Evolutionary conservation across 2,888 invertebrate genomes (phyloP).

Genomic region (Scaptomyza cyrtandrae): DNA sequence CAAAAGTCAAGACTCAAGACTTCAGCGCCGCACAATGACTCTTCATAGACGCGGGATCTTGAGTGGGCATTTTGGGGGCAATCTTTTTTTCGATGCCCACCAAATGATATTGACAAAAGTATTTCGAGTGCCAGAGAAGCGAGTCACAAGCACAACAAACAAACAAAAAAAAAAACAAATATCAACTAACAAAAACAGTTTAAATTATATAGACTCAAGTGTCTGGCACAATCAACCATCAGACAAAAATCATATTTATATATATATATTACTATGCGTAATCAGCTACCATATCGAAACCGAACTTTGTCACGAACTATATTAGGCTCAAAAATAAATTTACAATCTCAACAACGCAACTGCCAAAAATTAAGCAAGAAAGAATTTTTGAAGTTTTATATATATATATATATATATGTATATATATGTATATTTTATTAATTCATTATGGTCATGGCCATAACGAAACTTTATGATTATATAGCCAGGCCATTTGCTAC

Average conservation of each 20-base stretch:
- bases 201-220: slow-evolving; percentile 67
- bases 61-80: slow-evolving; percentile 74
- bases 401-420: no score
- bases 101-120: slow-evolving; percentile 78
- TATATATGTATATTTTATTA: background rate
- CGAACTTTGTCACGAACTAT: slow-evolving; percentile 16
- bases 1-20: slow-evolving; percentile 48
- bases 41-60: slow-evolving; percentile 58
- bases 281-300: slow-evolving; percentile 41
- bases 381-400: no score
- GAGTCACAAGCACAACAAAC: slow-evolving; percentile 39
- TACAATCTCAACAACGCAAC: slow-evolving; percentile 34
- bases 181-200: background rate
- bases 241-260: slow-evolving; percentile 46
- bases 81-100: slow-evolving; percentile 78
- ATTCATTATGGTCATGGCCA: slow-evolving; percentile 49
- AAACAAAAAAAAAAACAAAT: slow-evolving; percentile 12
- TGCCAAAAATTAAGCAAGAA: slow-evolving; percentile 11
- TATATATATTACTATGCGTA: slow-evolving; percentile 65
- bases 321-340: slow-evolving; percentile 33
- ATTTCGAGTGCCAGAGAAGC: slow-evolving; percentile 60
- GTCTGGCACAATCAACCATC: slow-evolving; percentile 74
- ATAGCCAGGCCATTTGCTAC: slow-evolving; percentile 5
- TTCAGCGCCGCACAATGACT: slow-evolving; percentile 65
- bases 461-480: slow-evolving; percentile 23